These are phyloP conservation scores for Barbus barbus DNA, from an alignment of 2,113 vertebrate species.

Conservation along the genomic window DNA sequence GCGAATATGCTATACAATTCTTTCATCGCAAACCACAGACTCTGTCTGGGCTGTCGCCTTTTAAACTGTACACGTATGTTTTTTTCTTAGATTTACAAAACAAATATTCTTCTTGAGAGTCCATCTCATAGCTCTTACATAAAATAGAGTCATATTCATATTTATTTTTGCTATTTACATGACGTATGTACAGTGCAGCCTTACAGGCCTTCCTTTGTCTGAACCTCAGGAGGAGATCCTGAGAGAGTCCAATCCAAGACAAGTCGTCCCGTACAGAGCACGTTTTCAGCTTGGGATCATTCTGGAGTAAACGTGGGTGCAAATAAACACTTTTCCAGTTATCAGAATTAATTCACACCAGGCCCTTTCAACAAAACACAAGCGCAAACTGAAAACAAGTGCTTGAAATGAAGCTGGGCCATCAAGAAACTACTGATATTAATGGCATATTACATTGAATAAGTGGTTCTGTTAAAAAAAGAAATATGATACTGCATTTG, in stretches of 20 bases:
- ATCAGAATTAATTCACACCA: neutral
- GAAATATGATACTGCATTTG: no score
- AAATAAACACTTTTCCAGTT: neutral
- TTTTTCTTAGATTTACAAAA: constrained; percentile 61
- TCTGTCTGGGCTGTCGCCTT: constrained; percentile 39
- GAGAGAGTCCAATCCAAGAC: constrained; percentile 62
- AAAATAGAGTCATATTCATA: constrained; percentile 78
- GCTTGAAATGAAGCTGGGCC: no score
- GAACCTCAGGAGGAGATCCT: constrained; percentile 68
- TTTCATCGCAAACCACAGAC: constrained; percentile 49
- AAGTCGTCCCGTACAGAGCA: constrained; percentile 58
- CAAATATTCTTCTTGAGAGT: constrained; percentile 69
- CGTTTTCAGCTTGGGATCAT: constrained; percentile 45
- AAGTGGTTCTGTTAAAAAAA: no score
- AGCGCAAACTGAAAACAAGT: no score
- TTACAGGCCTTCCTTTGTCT: constrained; percentile 56
- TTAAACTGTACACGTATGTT: constrained; percentile 57
- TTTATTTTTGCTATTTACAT: constrained; percentile 76
- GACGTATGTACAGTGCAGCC: constrained; percentile 62
- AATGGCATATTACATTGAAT: no score
- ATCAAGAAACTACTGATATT: no score
- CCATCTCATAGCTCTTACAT: constrained; percentile 68
- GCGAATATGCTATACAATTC: constrained; percentile 66
- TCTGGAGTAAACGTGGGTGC: constrained; percentile 7
- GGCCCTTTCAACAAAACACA: neutral